phyloP scores from a whole-genome alignment of 2,113 vertebrate species.

The Periophthalmodon schlosseri region DNA sequence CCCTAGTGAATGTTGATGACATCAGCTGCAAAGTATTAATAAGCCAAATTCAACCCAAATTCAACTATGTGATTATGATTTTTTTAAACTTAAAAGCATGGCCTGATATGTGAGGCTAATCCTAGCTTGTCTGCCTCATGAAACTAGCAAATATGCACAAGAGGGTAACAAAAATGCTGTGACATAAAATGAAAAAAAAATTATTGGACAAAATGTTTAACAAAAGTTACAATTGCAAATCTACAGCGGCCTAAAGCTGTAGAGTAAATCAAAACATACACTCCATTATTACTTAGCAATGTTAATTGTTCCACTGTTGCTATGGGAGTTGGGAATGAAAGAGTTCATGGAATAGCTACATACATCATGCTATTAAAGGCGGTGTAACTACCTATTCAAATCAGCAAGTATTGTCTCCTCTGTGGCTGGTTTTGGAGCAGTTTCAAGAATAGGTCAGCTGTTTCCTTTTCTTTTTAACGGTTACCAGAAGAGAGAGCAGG shows the following conservation, averaged over 20 bases:
- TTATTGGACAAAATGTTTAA: neutral
- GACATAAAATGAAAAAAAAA: no score
- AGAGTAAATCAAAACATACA: neutral
- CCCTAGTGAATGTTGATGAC: no score
- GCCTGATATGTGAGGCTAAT: no score
- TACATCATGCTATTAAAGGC: neutral
- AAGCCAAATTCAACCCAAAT: no score
- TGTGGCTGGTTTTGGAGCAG: neutral
- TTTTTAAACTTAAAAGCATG: no score
- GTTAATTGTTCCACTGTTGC: neutral
- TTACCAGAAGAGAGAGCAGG: neutral
- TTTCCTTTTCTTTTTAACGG: slow-evolving; percentile 32
- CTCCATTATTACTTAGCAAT: neutral
- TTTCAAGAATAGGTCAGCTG: slow-evolving; percentile 27
- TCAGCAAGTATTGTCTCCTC: slow-evolving; percentile 3
- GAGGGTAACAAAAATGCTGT: no score
- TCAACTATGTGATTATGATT: no score
- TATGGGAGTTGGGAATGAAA: neutral
- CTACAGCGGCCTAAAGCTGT: neutral
- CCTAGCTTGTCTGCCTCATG: no score
- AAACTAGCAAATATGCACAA: no score
- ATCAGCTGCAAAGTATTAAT: no score
- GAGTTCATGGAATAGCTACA: neutral
- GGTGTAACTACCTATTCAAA: neutral
- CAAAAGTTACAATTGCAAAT: neutral